These are phyloP conservation scores for Drosophila arizonae DNA, from an alignment of 1,140 invertebrate species.

Conservation along the genomic window DNA sequence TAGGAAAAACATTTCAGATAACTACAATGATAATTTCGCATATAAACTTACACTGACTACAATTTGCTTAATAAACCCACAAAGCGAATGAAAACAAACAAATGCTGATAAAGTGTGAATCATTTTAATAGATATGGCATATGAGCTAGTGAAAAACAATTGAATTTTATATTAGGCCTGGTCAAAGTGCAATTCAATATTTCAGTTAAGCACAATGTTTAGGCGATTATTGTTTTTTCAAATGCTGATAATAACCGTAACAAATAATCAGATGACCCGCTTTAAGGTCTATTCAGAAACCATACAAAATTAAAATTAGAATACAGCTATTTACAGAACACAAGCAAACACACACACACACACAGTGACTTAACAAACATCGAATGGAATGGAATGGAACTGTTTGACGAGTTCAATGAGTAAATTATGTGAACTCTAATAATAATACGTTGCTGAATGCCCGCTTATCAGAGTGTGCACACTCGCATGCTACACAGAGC, in stretches of 20 bases:
- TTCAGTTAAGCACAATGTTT: constrained; percentile 31
- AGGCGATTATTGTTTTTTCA: constrained; percentile 39
- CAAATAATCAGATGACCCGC: neutral
- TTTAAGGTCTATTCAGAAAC: constrained; percentile 8
- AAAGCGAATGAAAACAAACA: neutral
- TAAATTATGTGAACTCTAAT: neutral
- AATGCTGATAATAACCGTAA: constrained; percentile 41
- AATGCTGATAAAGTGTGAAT: constrained; percentile 25
- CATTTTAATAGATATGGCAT: neutral
- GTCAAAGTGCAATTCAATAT: constrained; percentile 60
- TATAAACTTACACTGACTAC: neutral
- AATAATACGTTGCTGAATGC: constrained; percentile 2
- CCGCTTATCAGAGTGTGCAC: constrained; percentile 56
- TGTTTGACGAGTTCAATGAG: constrained; percentile 27
- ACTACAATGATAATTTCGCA: neutral
- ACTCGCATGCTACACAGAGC: neutral
- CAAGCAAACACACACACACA: constrained; percentile 23
- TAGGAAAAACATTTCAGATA: neutral
- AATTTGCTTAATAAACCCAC: neutral
- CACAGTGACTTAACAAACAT: constrained; percentile 2
- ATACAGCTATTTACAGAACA: constrained; percentile 47
- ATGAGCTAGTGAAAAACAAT: constrained; percentile 12
- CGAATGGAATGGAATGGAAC: constrained; percentile 9
- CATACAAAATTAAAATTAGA: constrained; percentile 59
- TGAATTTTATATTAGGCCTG: constrained; percentile 41